Percentiles rank a stretch among this genome's conserved stretches.
These are phyloP conservation scores for Drosophila busckii DNA, from an alignment of 1,140 invertebrate genomes.

Conservation along the genomic window DNA sequence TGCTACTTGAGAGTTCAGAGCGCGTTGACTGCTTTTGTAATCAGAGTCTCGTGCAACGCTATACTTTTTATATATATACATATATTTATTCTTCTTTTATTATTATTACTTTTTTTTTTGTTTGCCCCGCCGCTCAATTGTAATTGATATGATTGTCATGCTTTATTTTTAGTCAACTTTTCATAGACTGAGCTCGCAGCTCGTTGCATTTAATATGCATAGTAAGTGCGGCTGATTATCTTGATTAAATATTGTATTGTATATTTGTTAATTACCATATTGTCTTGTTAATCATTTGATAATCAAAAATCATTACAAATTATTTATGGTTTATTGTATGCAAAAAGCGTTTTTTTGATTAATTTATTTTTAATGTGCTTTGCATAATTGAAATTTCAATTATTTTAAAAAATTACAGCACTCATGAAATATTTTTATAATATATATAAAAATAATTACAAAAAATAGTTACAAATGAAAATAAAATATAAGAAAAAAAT, in stretches of 20 bases:
- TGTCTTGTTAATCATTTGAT: background rate
- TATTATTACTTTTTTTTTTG: constrained; percentile 2
- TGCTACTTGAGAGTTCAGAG: constrained; percentile 12
- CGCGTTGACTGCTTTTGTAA: constrained; percentile 49
- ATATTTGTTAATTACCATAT: constrained; percentile 10
- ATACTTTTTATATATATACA: constrained; percentile 13
- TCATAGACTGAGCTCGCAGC: constrained; percentile 25
- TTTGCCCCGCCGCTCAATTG: constrained; percentile 42
- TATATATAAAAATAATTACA: background rate
- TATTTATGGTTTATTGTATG: background rate
- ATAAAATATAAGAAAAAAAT: too few species aligned
- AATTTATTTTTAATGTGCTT: background rate
- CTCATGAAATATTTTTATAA: too few species aligned
- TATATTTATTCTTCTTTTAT: background rate
- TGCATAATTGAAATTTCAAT: too few species aligned
- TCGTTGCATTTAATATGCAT: constrained; percentile 51
- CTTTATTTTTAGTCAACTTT: constrained; percentile 67
- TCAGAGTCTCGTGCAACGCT: constrained; percentile 66
- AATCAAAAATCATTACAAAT: background rate
- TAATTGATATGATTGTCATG: constrained; percentile 73
- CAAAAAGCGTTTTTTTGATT: background rate
- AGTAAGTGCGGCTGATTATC: constrained; percentile 18
- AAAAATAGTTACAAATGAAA: too few species aligned
- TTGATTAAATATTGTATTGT: constrained; percentile 37
- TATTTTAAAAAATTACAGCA: background rate